Base-by-base conservation (phyloP, 1,140 invertebrate species). In the Papilio machaon region DNA sequence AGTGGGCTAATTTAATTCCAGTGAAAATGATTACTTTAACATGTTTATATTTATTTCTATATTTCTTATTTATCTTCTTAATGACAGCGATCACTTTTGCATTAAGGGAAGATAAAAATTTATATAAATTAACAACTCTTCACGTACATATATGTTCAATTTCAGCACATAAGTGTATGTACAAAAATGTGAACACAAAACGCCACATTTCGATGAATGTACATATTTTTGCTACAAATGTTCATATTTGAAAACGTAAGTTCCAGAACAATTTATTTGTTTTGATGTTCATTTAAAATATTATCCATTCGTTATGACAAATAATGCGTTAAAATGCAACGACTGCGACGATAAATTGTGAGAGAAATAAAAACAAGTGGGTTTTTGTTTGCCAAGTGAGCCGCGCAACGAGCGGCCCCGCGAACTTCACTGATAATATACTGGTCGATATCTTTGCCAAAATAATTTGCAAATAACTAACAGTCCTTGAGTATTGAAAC, bases 231-330 rank as follows among this genome's bases (percentile, higher is more conserved):
- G 47, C n/a, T 9, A 2, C 8, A 19, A 30, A 30, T 19, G 58
- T 60, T 60, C n/a, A 60, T 54, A 54, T 54, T 54, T 35, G 64
- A 67, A 67, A 67, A 64, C 58, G 19, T 77, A 75, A 75, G 43
- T 47, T 46, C 46, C 38, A 19, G 23, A 64, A 46, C 58, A 79
- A 47, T 79, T 79, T 47, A 35, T 67, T 64, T 79, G 77, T 79
- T 79, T 79, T 64, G 54, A 79, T 79, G 17, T 46, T 23, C 30
- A 79, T 46, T 67, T 64, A 79, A 79, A 19, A 46, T 79, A 79
- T 64, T 30, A 79, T 79, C n/a, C 58, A 79, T 64, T 67, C 52
- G 75, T 77, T 77, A 58, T 77, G 75, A 77, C 75, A 79, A 67
- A 79, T 64, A 79, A 79, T 67, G 58, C 58, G 54, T 60, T 64